Evolutionary conservation across 2,797 vertebrate species (phyloP).

Genomic region (Urophycis tenuis): DNA sequence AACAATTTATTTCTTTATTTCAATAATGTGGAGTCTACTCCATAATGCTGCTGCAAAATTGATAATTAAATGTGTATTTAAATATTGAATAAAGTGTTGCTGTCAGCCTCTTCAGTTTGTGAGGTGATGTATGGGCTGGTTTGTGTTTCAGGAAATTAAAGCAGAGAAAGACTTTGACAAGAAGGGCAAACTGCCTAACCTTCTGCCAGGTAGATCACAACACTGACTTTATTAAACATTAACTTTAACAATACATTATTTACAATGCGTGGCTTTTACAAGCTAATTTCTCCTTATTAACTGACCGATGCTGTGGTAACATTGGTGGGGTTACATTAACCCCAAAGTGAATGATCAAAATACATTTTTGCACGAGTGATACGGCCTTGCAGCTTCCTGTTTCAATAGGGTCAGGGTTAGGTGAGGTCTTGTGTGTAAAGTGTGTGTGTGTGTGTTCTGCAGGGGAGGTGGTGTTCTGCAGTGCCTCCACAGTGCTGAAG

Average conservation of each 20-base stretch:
- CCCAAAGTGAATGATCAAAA: too few species aligned
- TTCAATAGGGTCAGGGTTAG: too few species aligned
- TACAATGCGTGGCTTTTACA: neutral
- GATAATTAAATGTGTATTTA: neutral
- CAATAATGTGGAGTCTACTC: neutral
- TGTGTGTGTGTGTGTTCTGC: conserved; percentile 6
- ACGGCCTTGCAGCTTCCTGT: too few species aligned
- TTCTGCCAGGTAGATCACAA: conserved; percentile 70
- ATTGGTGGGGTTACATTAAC: too few species aligned
- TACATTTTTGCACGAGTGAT: too few species aligned
- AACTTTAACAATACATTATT: neutral
- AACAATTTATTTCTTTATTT: neutral
- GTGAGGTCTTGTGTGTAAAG: neutral
- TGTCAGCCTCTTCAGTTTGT: neutral
- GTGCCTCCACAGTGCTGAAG: conserved; percentile 76
- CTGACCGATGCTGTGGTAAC: neutral
- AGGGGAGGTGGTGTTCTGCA: conserved; percentile 82
- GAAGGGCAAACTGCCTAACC: conserved; percentile 67
- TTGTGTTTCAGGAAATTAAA: conserved; percentile 72
- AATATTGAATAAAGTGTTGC: neutral
- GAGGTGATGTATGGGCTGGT: neutral
- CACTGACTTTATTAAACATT: neutral
- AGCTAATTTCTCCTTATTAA: neutral
- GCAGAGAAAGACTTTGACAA: conserved; percentile 64
- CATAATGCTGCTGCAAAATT: neutral